phyloP scores from a whole-genome alignment of 2,113 vertebrate genomes.

The Larimichthys polyactis region DNA sequence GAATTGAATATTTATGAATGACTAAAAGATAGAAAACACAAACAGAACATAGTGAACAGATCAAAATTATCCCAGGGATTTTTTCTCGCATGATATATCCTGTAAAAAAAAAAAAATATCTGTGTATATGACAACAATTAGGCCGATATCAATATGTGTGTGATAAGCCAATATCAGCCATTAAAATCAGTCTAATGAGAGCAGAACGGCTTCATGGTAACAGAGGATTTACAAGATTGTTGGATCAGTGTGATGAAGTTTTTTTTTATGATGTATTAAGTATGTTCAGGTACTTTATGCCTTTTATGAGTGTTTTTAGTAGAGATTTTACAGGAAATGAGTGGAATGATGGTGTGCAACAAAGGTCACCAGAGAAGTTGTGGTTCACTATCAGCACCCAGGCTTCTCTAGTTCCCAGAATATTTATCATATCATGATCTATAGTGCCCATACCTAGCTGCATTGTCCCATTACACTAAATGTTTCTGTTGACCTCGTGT shows the following conservation, averaged over 20 bases:
- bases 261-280: background rate
- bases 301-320: background rate
- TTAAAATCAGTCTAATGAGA: background rate
- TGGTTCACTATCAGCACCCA: background rate
- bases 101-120: no score
- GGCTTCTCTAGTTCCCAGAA: background rate
- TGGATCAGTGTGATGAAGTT: background rate
- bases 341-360: no score
- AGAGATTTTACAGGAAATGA: background rate
- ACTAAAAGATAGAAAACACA: no score
- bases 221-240: background rate
- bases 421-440: background rate
- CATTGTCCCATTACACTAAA: background rate
- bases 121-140: no score
- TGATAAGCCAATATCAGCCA: no score
- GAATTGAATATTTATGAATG: no score
- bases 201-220: background rate
- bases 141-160: no score
- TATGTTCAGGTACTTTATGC: background rate
- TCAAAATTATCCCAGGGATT: no score
- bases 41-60: no score
- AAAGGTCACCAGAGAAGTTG: background rate
- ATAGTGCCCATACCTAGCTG: background rate
- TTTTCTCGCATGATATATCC: no score
- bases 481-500: conserved; percentile 13